Evolutionary conservation across 2,113 vertebrate species (phyloP).

Genomic region (Trochalopteron elliotii): DNA sequence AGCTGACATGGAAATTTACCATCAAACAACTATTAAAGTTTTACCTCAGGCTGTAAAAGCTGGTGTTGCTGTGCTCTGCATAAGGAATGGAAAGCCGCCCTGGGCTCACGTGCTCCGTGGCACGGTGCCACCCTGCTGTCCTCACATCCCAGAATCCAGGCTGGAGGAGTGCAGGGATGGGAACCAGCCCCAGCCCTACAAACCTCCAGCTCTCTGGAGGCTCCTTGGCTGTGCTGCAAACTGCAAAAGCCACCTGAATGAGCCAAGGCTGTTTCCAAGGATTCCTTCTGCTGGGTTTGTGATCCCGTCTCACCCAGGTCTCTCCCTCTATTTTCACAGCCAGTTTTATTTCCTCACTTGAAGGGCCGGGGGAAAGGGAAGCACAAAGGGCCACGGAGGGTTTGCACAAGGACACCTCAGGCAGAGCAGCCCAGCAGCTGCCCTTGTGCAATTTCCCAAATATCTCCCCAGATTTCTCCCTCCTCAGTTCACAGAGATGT

Average conservation of each 20-base stretch:
- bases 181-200: neutral
- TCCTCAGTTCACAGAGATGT: neutral
- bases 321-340: neutral
- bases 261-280: neutral
- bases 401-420: neutral
- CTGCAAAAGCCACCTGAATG: neutral
- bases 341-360: neutral
- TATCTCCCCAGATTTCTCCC: neutral
- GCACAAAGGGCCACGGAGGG: neutral
- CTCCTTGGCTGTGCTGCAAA: neutral
- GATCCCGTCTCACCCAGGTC: neutral
- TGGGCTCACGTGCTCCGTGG: neutral
- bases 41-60: slow-evolving; percentile 45
- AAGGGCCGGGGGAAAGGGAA: neutral
- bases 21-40: slow-evolving; percentile 50
- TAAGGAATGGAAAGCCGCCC: neutral
- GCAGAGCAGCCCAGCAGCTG: neutral
- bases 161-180: neutral
- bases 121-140: neutral
- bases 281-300: accelerated
- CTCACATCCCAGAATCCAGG: neutral
- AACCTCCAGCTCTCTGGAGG: neutral
- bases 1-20: slow-evolving; percentile 67
- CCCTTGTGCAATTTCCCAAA: neutral
- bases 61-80: neutral